phyloP scores from a whole-genome alignment of 2,797 vertebrate genomes.

The Pitangus sulphuratus region DNA sequence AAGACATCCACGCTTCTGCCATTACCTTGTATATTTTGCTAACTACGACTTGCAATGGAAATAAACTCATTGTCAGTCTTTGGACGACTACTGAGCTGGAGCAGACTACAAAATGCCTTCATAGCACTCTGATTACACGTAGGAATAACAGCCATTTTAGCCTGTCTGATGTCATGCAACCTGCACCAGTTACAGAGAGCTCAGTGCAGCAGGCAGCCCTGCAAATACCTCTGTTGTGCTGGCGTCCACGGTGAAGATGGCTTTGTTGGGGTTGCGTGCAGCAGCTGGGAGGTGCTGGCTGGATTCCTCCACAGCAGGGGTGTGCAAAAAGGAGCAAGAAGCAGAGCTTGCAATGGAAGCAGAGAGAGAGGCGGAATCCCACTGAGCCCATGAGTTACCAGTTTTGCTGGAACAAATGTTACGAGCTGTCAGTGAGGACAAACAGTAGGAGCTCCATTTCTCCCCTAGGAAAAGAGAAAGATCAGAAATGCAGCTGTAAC shows the following conservation, averaged over 20 bases:
- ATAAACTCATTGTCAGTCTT: not conserved
- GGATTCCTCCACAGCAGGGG: slow-evolving; percentile 66
- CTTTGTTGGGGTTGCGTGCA: slow-evolving; percentile 82
- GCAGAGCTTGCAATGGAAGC: slow-evolving; percentile 52
- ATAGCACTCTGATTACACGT: accelerated
- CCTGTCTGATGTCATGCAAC: not conserved
- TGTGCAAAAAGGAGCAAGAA: slow-evolving; percentile 75
- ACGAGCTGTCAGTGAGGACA: slow-evolving; percentile 76
- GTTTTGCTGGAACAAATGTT: slow-evolving; percentile 72
- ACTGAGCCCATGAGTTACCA: not conserved
- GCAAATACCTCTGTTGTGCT: slow-evolving; percentile 84
- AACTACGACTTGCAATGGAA: not conserved
- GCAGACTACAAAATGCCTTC: not conserved
- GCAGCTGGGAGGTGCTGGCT: slow-evolving; percentile 46
- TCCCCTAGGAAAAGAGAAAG: slow-evolving; percentile 67
- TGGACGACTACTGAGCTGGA: not conserved
- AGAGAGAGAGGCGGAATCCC: slow-evolving; percentile 20
- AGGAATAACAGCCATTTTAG: not conserved
- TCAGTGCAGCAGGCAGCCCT: not conserved
- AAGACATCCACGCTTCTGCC: not conserved
- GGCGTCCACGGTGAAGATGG: slow-evolving; percentile 81
- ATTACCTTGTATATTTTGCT: not conserved
- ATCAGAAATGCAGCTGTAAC: not conserved
- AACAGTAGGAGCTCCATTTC: slow-evolving; percentile 76
- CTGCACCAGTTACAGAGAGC: not conserved